Evolutionary conservation across 2,797 vertebrate genomes (phyloP), one percentile per base, ranked within the genome.

Genomic region (Pogoniulus pusillus): DNA sequence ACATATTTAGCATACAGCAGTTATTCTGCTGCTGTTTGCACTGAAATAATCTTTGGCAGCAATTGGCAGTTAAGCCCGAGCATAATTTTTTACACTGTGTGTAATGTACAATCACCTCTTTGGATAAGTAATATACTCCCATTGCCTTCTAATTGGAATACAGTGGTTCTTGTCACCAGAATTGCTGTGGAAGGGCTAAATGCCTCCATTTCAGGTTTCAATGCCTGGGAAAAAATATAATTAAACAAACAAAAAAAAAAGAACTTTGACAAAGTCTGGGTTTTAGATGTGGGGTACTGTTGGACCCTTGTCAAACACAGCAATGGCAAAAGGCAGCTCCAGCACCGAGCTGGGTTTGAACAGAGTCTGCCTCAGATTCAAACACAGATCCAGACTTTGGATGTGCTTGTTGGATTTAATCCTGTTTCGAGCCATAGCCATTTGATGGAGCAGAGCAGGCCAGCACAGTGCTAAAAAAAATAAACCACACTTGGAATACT

Each of bases 1-100:
- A 86, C 96, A 96, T 89, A 96, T 95, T 97, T 89, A 95, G 53
- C 82, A 70, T 15, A 94, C 87, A 54, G 92, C 93, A 91, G 90
- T 30, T 95, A 87, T 84, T 91, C 84, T 76, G 81, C 76, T 75
- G 88, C 91, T 87, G 84, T 88, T 87, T 94, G 92, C 26, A 30
- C 87, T 89, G 85, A 91, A 93, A 93, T 82, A 90, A 92, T 78
- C 88, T 91, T 91, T 95, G 94, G 87, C 90, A 95, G 89, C 69
- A 85, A 82, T 66, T 0, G 9, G 88, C 60, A 79, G 57, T 89
- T 92, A 92, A 96, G 85, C 59, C 53, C 8, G 1, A 54, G 81
- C 53, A 76, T 95, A 88, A 93, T 89, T 93, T 94, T 95, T 96
- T 93, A 81, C 9, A 1, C 85, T 0, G 9, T 51, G 72, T 24